These are phyloP conservation scores for Myopa testacea DNA, from an alignment of 2,888 invertebrate genomes.

Conservation along the genomic window DNA sequence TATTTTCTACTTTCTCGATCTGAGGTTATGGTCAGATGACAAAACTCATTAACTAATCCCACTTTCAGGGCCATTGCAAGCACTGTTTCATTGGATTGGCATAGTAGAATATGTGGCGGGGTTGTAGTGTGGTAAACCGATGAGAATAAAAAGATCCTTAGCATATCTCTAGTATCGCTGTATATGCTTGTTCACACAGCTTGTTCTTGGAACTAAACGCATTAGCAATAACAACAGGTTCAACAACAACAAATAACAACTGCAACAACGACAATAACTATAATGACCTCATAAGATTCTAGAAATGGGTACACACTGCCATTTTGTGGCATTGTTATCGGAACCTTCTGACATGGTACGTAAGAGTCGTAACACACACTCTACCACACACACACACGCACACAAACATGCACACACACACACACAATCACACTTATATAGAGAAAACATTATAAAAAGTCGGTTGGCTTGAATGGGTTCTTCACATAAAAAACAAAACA, in stretches of 20 bases:
- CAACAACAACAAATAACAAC: background rate
- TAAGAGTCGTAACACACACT: background rate
- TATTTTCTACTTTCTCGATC: too few species aligned
- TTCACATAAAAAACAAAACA: constrained; percentile 20
- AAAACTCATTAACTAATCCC: constrained; percentile 29
- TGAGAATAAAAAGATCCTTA: constrained; percentile 15
- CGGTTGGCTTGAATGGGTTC: background rate
- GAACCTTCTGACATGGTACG: constrained; percentile 11
- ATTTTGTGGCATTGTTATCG: constrained; percentile 32
- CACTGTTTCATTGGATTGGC: too few species aligned
- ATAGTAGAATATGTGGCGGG: constrained; percentile 2
- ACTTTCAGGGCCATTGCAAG: background rate
- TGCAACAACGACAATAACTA: constrained; percentile 9
- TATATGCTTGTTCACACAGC: background rate
- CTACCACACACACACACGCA: background rate
- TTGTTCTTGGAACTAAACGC: background rate
- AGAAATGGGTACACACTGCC: constrained; percentile 19
- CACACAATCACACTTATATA: background rate
- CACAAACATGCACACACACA: background rate
- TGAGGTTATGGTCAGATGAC: too few species aligned
- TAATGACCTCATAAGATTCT: background rate
- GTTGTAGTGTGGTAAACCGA: background rate
- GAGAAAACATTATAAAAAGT: background rate
- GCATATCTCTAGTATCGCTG: background rate
- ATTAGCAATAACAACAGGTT: background rate